Evolutionary conservation across 2,888 invertebrate species (phyloP), one percentile per base, ranked within the genome.

Genomic region (Pheosia gnoma): DNA sequence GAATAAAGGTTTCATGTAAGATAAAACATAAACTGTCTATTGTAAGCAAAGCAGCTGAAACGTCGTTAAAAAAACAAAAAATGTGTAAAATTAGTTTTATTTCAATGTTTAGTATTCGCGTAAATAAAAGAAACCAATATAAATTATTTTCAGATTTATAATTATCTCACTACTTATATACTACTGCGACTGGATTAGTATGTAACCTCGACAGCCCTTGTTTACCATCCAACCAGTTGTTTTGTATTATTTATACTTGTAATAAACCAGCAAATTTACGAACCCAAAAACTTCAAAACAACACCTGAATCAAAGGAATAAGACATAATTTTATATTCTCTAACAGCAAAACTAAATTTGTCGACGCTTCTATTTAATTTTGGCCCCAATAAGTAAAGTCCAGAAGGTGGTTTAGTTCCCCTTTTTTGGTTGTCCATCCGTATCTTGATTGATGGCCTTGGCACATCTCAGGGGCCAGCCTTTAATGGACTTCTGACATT

Each of bases 401-500:
- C 79, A 65, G 77, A 70, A 72, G 37, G 37, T 11, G 74, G 73
- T 65, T 71, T 62, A 62, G 70, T 66, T 62, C 72, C 77, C 63
- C 74, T 75, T 74, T 77, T 75, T 82, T 76, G 72, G 78, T 70
- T 75, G 79, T 79, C 77, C 82, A 81, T 82, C 78, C 80, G 86
- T 88, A 85, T 86, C 84, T 80, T 93, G 93, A 93, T 92, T 89
- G 92, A 92, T 92, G 84, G 85, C 78, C 76, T 69, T 62, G 72
- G 79, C 79, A 81, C 80, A 74, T 79, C 79, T 81, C 77, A 75
- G 76, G 80, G 84, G 82, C 80, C 83, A 80, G 79, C 80, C 81
- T 87, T 85, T 92, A 93, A 93, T 92, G 93, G 90, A 88, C 82
- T 86, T 85, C 86, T 90, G 93, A 91, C 91, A 84, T 91, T 93